Conservation (phyloP, 64 coral and sea anemone species). For the Pocillopora damicornis region DNA sequence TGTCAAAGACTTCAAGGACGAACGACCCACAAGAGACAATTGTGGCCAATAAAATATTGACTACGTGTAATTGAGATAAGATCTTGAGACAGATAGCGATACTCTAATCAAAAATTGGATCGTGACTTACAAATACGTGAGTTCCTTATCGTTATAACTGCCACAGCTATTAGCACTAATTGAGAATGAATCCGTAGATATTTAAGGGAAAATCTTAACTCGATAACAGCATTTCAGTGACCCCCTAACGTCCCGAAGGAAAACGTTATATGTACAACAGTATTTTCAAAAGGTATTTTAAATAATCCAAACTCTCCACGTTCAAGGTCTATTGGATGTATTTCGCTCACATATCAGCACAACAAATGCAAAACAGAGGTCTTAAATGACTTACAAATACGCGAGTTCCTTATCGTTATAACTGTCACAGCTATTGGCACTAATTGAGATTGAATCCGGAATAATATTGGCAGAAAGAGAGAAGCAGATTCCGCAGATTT, state of each 20-base stretch:
- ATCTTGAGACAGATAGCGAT: neutral
- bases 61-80: neutral
- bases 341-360: too few species aligned
- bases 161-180: neutral
- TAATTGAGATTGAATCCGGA: neutral
- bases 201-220: too few species aligned
- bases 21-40: neutral
- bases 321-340: too few species aligned
- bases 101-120: neutral
- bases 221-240: too few species aligned
- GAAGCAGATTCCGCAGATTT: neutral
- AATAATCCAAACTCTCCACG: too few species aligned
- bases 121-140: neutral
- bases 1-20: neutral
- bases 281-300: too few species aligned
- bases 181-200: too few species aligned
- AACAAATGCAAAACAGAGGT: too few species aligned
- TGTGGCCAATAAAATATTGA: neutral
- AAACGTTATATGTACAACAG: too few species aligned
- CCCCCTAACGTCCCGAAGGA: too few species aligned
- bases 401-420: neutral
- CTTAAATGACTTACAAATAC: neutral
- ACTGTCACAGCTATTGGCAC: neutral
- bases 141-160: neutral
- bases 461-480: neutral